Base-by-base conservation (phyloP, 2,797 vertebrate genomes). In the Emys orbicularis region DNA sequence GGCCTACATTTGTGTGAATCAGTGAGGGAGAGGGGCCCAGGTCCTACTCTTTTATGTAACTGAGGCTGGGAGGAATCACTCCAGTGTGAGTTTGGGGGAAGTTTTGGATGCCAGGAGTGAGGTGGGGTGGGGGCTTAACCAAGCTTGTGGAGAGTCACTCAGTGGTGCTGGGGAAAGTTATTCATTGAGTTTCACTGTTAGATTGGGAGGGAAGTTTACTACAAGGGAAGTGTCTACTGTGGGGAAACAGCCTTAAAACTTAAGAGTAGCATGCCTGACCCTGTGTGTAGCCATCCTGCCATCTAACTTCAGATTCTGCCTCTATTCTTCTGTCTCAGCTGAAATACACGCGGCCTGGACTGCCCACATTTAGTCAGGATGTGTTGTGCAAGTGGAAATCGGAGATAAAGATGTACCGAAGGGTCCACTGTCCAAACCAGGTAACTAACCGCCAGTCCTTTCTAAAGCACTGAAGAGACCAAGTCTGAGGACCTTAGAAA, bases 381-480 rank as follows among this genome's bases (percentile, higher is more conserved):
- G 99, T 99, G 19, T 98, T 99, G 90, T 98, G 99, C 97, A 99
- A 99, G 93, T 99, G 99, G 99, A 99, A 99, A 97, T 98, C 98
- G 0, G 99, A 99, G 95, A 98, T 99, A 94, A 99, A 99, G 97
- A 98, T 99, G 96, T 99, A 99, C 97, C 99, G 98, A 96, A 99
- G 98, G 83, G 98, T 99, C 91, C 99, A 98, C 61, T 99, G 99
- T 96, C 99, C 99, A 95, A 99, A 99, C 98, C 98, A 99, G 99
- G 99, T 99, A 97, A 92, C 72, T 3, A 44, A 11, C 37, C 54
- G 19, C 87, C 21, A 21, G 61, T 31, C 59, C 49, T 85, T 92
- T 59, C 84, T 90, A 50, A 81, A 83, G 15, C 37, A 27, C 83
- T n/a, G n/a, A 6, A 44, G 49, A 56, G 68, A 25, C 2, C 21